Conservation (phyloP, 2,888 invertebrate species). For the Drosophila subsilvestris region DNA sequence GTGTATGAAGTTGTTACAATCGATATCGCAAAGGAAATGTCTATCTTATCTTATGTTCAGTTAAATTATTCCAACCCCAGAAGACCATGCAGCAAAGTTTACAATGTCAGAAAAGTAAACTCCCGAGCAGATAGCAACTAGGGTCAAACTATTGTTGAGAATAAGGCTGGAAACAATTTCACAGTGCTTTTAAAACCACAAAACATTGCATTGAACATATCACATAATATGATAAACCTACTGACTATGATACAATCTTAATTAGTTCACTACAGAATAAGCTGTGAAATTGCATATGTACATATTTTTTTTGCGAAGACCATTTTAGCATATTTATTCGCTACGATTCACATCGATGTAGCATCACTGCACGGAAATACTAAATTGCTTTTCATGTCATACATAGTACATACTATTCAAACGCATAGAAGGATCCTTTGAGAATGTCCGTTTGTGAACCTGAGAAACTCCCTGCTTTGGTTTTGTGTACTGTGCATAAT, state of each 20-base stretch:
- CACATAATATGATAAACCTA: not conserved
- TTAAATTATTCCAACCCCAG: not conserved
- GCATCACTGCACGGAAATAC: conserved; percentile 24
- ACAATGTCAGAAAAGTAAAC: no score
- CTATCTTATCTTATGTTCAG: not conserved
- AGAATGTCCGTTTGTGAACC: no score
- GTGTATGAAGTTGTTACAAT: not conserved
- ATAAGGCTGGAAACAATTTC: not conserved
- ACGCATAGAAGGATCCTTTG: not conserved
- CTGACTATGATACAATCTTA: not conserved
- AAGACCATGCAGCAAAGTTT: not conserved
- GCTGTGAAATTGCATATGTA: no score
- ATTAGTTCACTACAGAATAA: no score
- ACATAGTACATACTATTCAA: not conserved
- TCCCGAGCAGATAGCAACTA: no score
- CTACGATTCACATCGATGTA: conserved; percentile 5
- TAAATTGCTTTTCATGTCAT: conserved; percentile 15
- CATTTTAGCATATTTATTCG: not conserved
- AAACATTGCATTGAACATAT: no score
- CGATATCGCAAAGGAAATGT: not conserved
- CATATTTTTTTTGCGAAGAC: no score
- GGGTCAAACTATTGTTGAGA: no score
- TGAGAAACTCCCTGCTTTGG: not conserved
- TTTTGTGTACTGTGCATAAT: not conserved
- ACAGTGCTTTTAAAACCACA: not conserved